Conservation (phyloP, 2,797 vertebrate genomes). For the Adelosebastes latens region DNA sequence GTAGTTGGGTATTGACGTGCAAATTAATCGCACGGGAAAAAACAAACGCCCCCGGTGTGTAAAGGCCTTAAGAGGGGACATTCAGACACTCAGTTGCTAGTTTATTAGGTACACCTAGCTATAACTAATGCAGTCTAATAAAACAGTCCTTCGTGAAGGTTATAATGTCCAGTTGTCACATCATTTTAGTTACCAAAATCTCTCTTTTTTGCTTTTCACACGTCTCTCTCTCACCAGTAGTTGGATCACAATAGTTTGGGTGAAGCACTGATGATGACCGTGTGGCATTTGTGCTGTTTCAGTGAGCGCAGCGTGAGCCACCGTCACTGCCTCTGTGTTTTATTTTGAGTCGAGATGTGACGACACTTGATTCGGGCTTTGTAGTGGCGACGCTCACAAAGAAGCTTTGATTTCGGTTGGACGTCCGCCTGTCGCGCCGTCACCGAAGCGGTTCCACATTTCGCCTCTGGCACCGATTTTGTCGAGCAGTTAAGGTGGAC, state of each 20-base stretch:
- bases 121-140: too few species aligned
- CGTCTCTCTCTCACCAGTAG: neutral
- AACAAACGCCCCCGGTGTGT: too few species aligned
- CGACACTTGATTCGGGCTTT: neutral
- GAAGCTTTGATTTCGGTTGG: conserved; percentile 32
- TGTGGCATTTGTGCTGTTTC: neutral
- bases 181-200: neutral
- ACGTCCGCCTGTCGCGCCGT: neutral
- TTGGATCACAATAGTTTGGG: neutral
- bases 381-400: neutral
- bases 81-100: too few species aligned
- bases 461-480: conserved; percentile 20
- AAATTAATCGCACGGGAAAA: too few species aligned
- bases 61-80: neutral
- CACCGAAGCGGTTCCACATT: conserved; percentile 14
- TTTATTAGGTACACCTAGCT: neutral
- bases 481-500: conserved; percentile 4
- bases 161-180: neutral
- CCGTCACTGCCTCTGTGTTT: neutral
- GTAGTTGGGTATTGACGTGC: too few species aligned
- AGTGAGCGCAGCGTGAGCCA: neutral
- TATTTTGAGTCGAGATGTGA: neutral
- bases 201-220: neutral
- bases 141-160: neutral
- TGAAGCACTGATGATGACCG: neutral